A percentile compares a stretch with the other conserved stretches of the same genome.
phyloP scores from a whole-genome alignment of 2,113 vertebrate genomes.

The Azemiops feae region DNA sequence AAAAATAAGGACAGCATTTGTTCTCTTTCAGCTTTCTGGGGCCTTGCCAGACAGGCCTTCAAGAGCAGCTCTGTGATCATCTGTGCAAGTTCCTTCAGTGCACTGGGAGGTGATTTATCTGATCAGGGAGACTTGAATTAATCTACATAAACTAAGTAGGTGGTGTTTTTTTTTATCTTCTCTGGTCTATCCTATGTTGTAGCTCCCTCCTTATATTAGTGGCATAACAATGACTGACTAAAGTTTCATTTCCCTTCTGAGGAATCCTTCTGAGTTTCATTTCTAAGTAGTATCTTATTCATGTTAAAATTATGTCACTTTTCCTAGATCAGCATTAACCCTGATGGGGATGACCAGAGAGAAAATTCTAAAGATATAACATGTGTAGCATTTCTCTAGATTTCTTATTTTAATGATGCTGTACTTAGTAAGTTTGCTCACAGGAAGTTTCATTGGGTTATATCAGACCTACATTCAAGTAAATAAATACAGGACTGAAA shows the following conservation, averaged over 20 bases:
- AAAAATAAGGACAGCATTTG: neutral
- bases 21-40: neutral
- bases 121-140: neutral
- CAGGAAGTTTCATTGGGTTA: neutral
- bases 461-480: neutral
- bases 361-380: neutral
- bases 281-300: neutral
- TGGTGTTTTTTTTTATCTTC: neutral
- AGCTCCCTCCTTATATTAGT: neutral
- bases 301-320: neutral
- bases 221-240: neutral
- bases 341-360: neutral
- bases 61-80: neutral
- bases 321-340: neutral
- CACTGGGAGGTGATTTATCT: neutral
- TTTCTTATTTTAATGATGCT: neutral
- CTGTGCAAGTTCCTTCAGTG: neutral
- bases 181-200: neutral
- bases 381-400: neutral
- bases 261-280: neutral
- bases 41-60: neutral
- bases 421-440: neutral
- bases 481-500: neutral
- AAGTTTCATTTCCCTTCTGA: neutral
- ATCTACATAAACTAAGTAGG: neutral